Evolutionary conservation across 1,140 invertebrate genomes (phyloP).

Genomic region (Philotrypesis tridentata): DNA sequence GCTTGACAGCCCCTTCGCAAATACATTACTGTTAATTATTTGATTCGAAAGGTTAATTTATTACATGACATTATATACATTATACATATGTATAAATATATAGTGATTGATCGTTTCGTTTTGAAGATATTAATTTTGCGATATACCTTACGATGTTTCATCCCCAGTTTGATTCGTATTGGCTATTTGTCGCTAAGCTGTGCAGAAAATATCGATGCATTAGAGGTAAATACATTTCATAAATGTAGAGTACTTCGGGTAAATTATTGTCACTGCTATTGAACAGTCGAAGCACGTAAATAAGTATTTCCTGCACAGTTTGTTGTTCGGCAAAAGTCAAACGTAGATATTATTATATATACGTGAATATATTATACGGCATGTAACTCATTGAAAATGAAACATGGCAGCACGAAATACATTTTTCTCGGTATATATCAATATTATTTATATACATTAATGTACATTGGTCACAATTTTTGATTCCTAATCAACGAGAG

Average conservation of each 20-base stretch:
- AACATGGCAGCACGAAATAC: conserved; percentile 1
- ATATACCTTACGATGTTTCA: conserved; percentile 6
- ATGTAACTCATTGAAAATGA: conserved; percentile 7
- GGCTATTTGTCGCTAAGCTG: background rate
- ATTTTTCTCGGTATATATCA: conserved; percentile 17
- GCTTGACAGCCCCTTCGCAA: conserved; percentile 56
- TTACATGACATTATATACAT: conserved; percentile 2
- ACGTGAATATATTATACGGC: conserved; percentile 13
- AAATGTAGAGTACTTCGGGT: too few relatives aligned
- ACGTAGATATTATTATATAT: conserved; percentile 10
- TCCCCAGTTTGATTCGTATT: conserved; percentile 1
- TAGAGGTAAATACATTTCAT: background rate
- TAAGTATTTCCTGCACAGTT: background rate
- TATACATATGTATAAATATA: conserved; percentile 36
- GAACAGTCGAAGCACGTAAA: background rate
- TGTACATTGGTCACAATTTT: conserved; percentile 12
- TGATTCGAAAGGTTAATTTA: conserved; percentile 18
- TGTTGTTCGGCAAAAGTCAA: background rate
- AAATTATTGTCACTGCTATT: background rate
- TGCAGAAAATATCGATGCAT: background rate
- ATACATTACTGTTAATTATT: conserved; percentile 41
- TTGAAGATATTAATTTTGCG: conserved; percentile 3
- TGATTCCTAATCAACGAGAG: conserved; percentile 2
- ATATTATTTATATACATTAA: conserved; percentile 7
- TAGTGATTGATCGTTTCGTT: conserved; percentile 14